Evolutionary conservation across 2,113 vertebrate genomes (phyloP).

Genomic region (Ceuthmochares aereus): DNA sequence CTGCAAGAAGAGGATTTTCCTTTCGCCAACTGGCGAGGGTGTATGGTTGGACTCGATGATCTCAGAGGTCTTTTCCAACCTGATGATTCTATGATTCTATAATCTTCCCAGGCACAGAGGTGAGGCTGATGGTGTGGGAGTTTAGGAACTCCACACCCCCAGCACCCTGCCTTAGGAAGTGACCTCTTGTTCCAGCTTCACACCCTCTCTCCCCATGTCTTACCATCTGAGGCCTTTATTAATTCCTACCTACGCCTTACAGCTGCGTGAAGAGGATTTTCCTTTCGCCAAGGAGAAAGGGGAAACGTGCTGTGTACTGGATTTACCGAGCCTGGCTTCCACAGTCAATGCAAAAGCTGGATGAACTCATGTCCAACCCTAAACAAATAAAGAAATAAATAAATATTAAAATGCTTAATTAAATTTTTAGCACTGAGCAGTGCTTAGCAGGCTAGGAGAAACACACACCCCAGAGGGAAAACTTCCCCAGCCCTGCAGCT

Average conservation of each 20-base stretch:
- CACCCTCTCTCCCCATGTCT: fast-evolving
- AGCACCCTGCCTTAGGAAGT: fast-evolving
- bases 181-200: not conserved
- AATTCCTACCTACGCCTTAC: not conserved
- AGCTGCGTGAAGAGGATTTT: not conserved
- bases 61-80: too few species aligned
- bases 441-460: not conserved
- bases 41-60: too few species aligned
- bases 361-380: not conserved
- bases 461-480: not conserved
- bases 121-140: too few species aligned
- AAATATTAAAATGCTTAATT: too few species aligned
- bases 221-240: fast-evolving
- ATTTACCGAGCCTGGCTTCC: not conserved
- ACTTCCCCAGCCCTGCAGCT: not conserved
- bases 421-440: too few species aligned
- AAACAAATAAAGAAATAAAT: too few species aligned
- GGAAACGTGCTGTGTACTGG: not conserved
- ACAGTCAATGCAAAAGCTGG: not conserved
- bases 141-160: too few species aligned
- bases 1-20: not conserved
- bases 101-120: too few species aligned
- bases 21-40: too few species aligned
- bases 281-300: not conserved
- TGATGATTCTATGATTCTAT: too few species aligned